A percentile compares a stretch with the other conserved stretches of the same genome.
Conservation (phyloP, 1,140 invertebrate genomes). For the Schlechtendalia chinensis region DNA sequence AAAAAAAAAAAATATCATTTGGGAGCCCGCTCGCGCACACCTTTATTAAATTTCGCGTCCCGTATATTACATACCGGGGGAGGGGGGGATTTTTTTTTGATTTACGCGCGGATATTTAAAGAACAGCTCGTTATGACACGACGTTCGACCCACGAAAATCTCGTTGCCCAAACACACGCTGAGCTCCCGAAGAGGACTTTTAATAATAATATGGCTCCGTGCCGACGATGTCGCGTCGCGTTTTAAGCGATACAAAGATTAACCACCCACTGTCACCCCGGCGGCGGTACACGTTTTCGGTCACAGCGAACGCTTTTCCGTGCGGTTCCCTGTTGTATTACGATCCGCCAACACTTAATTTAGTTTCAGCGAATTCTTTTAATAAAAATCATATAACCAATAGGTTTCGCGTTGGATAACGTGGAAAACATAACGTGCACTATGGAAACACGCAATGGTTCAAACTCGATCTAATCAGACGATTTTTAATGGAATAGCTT, state of each 20-base stretch:
- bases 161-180: not conserved
- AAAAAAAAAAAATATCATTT: not conserved
- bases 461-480: too few relatives aligned
- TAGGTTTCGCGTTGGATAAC: too few relatives aligned
- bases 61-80: not conserved
- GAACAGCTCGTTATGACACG: not conserved
- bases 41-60: not conserved
- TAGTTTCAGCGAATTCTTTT: too few relatives aligned
- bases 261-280: slow-evolving; percentile 2
- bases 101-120: not conserved
- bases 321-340: too few relatives aligned
- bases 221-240: not conserved
- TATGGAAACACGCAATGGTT: too few relatives aligned
- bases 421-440: too few relatives aligned
- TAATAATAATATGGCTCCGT: too few relatives aligned
- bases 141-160: not conserved
- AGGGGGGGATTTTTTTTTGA: not conserved
- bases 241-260: not conserved
- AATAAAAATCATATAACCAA: too few relatives aligned
- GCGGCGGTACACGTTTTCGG: not conserved
- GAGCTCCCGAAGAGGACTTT: not conserved
- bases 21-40: not conserved
- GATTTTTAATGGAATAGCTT: too few relatives aligned
- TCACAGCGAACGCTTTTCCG: too few relatives aligned
- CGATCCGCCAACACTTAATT: too few relatives aligned